These are phyloP conservation scores for Cygnus atratus DNA, from an alignment of 2,113 vertebrate species.

Conservation along the genomic window DNA sequence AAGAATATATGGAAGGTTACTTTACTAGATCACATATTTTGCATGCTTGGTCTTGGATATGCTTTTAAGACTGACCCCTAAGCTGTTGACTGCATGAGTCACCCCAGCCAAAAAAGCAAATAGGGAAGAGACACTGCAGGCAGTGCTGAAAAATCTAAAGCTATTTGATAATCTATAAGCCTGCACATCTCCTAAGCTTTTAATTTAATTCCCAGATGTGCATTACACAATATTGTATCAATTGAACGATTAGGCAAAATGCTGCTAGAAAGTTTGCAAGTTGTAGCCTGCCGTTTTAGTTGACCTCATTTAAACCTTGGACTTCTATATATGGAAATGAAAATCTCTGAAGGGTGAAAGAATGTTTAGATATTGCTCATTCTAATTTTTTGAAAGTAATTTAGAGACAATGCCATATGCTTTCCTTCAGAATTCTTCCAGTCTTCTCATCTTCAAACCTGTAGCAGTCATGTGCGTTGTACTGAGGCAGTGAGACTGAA, in stretches of 20 bases:
- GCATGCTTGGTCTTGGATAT: neutral
- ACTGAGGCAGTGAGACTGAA: neutral
- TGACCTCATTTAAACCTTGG: neutral
- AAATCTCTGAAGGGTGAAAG: neutral
- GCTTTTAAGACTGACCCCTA: neutral
- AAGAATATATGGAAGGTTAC: neutral
- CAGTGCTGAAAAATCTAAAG: constrained; percentile 51
- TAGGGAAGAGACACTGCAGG: neutral
- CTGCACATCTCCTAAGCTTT: constrained; percentile 30
- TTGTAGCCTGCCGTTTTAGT: neutral
- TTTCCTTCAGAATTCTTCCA: neutral
- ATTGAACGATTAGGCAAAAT: constrained; percentile 9
- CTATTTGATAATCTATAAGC: constrained; percentile 29
- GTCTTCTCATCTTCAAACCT: neutral
- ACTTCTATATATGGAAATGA: neutral
- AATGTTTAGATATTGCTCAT: neutral
- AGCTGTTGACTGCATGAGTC: neutral
- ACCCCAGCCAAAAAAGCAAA: neutral
- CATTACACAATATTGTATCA: neutral
- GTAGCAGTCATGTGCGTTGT: neutral
- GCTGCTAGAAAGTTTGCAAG: neutral
- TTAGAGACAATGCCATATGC: neutral
- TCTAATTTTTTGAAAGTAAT: neutral
- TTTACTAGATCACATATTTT: neutral
- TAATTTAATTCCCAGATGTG: constrained; percentile 7